A percentile compares a stretch with the other conserved stretches of the same genome.
Evolutionary conservation across 2,888 invertebrate species (phyloP).

Genomic region (Cantharis rufa): DNA sequence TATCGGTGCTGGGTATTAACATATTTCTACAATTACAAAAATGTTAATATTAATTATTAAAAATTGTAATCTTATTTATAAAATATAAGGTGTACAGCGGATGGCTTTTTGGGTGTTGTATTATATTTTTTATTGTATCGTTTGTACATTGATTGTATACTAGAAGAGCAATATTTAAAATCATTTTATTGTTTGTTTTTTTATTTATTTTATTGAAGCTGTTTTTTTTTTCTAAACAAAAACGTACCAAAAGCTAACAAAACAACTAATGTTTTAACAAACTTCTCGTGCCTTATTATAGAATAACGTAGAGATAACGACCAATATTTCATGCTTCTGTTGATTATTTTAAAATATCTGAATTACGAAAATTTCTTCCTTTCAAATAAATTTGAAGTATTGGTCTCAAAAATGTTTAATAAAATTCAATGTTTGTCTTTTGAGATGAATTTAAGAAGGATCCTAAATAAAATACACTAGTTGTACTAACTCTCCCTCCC

Average conservation of each 20-base stretch:
- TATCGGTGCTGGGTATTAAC: conserved; percentile 35
- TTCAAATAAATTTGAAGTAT: background rate
- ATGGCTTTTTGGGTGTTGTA: conserved; percentile 20
- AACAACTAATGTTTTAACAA: background rate
- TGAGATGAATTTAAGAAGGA: background rate
- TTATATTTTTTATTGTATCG: conserved; percentile 13
- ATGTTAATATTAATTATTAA: conserved; percentile 14
- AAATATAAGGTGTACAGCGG: conserved; percentile 20
- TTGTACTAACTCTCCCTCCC: background rate
- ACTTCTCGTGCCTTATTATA: conserved; percentile 3
- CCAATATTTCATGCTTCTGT: conserved; percentile 1
- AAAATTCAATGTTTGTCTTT: background rate
- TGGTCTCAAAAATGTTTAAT: background rate
- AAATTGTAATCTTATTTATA: conserved; percentile 23
- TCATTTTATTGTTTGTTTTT: background rate
- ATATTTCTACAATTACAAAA: conserved; percentile 6
- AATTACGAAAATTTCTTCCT: background rate
- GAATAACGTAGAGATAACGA: background rate
- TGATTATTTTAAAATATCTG: background rate
- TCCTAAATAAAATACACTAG: background rate
- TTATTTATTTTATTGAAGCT: background rate
- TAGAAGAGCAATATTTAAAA: conserved; percentile 2
- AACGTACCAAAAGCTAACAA: background rate
- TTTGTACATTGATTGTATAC: conserved; percentile 1
- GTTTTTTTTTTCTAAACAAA: background rate